Base-by-base conservation (phyloP, 2,888 invertebrate species). In the Erynnis tages region DNA sequence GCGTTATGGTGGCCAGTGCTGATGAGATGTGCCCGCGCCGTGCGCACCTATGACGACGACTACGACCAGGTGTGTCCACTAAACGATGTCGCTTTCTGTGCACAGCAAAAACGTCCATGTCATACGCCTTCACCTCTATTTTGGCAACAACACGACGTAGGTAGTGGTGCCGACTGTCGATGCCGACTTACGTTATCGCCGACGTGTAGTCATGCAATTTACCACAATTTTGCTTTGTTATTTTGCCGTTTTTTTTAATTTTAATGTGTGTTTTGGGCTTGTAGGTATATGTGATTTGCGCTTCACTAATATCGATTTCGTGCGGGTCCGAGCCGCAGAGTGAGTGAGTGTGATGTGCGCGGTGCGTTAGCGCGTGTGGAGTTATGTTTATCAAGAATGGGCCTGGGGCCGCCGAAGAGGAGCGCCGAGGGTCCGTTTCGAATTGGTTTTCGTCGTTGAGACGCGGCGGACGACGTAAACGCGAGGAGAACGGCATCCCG, bases 401-500 rank as follows among this genome's bases (percentile, higher is more conserved):
- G 69, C 82, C 84, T 62, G 81, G 74, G 64, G 67, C 82, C 73
- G 82, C 78, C 69, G 85, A 91, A 64, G 90, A 92, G 62, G 92
- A 93, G 75, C 91, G 93, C 64, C 92, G 93, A 59, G 92, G 93
- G 65, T 93, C 93, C 63, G 93, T 94, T 56, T 92, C 93, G 63
- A 94, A 93, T 79, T 96, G 95, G 95, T 95, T 95, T 81, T 94
- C 93, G 60, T 95, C 95, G 58, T 77, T 95, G 73, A 92, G 94
- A 66, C 92, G 95, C 60, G 77, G 91, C 80, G 80, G 87, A 43
- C 76, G 89, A 48, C 82, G 90, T 55, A 83, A 86, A 67, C 83
- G 87, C 38, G 86, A 89, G 62, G 85, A 88, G 57, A 66, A 69
- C 54, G 72, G 76, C 40, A 79, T 78, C 29, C 82, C 87, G 6